These are phyloP conservation scores for Anabacerthia variegaticeps DNA, from an alignment of 2,797 vertebrate genomes.

Conservation along the genomic window DNA sequence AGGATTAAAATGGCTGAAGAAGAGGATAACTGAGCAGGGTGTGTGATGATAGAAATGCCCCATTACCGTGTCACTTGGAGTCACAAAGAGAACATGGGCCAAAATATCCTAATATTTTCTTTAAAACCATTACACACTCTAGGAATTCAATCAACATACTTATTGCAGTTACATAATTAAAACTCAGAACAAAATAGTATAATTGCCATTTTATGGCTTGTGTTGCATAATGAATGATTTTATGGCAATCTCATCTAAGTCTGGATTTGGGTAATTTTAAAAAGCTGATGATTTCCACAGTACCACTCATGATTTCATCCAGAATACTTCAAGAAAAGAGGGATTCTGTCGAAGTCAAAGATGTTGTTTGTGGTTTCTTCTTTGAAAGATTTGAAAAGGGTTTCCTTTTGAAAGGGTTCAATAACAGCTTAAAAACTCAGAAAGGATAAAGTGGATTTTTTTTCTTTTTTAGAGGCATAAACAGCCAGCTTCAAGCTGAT, in stretches of 20 bases:
- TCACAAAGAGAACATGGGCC: no score
- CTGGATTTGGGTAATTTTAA: not conserved
- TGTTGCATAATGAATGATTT: not conserved
- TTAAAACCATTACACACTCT: not conserved
- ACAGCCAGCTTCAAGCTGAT: not conserved
- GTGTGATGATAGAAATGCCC: not conserved
- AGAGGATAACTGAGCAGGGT: not conserved
- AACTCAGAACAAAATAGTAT: not conserved
- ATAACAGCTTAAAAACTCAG: not conserved
- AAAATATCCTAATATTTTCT: constrained; percentile 6
- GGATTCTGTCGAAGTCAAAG: not conserved
- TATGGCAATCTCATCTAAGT: not conserved
- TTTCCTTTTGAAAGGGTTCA: not conserved
- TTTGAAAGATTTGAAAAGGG: not conserved
- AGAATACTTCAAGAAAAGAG: not conserved
- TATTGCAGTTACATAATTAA: constrained; percentile 7
- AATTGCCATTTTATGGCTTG: not conserved
- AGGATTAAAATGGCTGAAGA: not conserved
- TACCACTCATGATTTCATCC: not conserved
- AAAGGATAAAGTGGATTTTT: not conserved
- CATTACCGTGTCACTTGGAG: no score
- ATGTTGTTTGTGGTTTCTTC: not conserved
- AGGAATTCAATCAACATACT: constrained; percentile 1
- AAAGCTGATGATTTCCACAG: not conserved
- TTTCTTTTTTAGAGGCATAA: not conserved